Base-by-base conservation (phyloP, 2,797 vertebrate genomes). In the Tolypeutes matacus region DNA sequence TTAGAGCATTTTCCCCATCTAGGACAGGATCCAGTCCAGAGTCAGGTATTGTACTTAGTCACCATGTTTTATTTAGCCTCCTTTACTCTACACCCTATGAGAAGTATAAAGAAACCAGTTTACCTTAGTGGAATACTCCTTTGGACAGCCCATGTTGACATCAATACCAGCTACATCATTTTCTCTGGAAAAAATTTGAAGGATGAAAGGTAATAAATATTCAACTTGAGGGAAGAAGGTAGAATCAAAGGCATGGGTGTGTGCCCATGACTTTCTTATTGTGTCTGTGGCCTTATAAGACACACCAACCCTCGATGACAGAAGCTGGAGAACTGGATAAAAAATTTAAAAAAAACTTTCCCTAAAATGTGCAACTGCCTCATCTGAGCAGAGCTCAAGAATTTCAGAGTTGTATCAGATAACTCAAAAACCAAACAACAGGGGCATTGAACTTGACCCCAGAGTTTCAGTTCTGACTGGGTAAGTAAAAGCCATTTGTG, bases 101-200 rank as follows among this genome's bases (percentile, higher is more conserved):
- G 20, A 34, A 89, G 7, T 29, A 93, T 14, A 23, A 95, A 93
- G 84, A 96, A 97, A 86, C 46, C 42, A 53, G 89, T 98, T 98
- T 98, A 99, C 99, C 99, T 99, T 99, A 3, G 99, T 99, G 67
- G 99, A 99, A 98, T 99, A 99, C 93, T 99, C 99, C 97, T 99
- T 99, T 7, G 99, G 99, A 97, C 99, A 99, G 90, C 99, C 99
- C 99, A 99, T 99, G 91, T 99, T 99, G 82, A 99, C 98, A 51
- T 99, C 99, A 65, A 99, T 98, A 25, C 98, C 99, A 73, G 99
- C 99, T 70, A 99, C 99, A 23, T 99, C 99, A 65, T 98, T 98
- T 98, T 99, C 99, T 94, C 99, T 99, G 89, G 87, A n/a, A 96
- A 96, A 75, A 69, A 93, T 72, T 96, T 23, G 14, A 92, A 95